Base-by-base conservation (phyloP, 23 tunicate species). In the Halocynthia roretzi region DNA sequence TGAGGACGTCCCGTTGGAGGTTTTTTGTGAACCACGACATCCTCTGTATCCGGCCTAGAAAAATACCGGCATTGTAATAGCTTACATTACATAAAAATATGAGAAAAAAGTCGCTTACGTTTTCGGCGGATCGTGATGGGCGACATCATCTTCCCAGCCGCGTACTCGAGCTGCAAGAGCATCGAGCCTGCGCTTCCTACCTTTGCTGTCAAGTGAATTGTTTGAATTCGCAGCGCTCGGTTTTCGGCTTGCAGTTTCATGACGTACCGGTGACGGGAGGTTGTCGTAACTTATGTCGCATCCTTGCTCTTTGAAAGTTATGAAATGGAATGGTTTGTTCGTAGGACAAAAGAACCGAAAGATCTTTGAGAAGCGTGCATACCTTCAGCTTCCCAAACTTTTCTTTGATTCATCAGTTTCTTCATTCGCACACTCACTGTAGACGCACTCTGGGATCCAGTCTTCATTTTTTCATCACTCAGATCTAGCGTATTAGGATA, bases 301-400 rank as follows among this genome's bases (percentile, higher is more conserved):
- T 6, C 82, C 88, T n/a, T 84, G 76, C 7, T 84, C 88, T 84
- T 19, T 2, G 54, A 63, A 6, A 61, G 2, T 58, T 14, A 14
- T 58, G 15, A n/a, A 58, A 58, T 4, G n/a, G 63, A 58, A 58
- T 58, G n/a, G 63, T 58, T 58, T n/a, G 5, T 58, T 2, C 15
- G n/a, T 14, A 58, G 15, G n/a, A 58, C 63, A 58, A 14, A 58
- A 58, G n/a, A n/a, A 58, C 2, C 63, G 4, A 14, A n/a, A 58
- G 2, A 58, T 14, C 63, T n/a, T 12, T 18, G 72, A 18, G 5
- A 11, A 12, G 10, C 1, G 20, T 18, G 2, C 71, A 10, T 50
- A 87, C 93, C 93, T 51, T 85, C 93, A 19, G 93, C 93, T 71
- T 87, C 93, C 93, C 93, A 87, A 44, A 76, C 81, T 51, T 82